Evolutionary conservation across 2,888 invertebrate genomes (phyloP), one percentile per base, ranked within the genome.

Genomic region (Gymnoscelis rufifasciata): DNA sequence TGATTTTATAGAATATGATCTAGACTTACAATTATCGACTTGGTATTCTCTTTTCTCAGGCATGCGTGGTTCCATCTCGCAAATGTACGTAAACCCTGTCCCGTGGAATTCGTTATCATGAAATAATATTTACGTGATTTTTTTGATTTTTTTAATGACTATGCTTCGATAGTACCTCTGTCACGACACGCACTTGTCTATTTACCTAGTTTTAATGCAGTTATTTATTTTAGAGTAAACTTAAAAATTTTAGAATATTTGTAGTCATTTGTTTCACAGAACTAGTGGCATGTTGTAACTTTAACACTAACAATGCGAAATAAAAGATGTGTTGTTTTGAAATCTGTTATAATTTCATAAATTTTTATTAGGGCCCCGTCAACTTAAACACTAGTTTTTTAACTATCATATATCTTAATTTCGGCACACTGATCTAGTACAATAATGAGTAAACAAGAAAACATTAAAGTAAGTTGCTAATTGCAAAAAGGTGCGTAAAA

Each of bases 41-140:
- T n/a, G n/a, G 31, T 14, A 1, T 27, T 10, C 35, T 23, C 24
- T 19, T 31, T 40, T 11, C n/a, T 23, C 15, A 92, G 92, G 91
- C 73, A 90, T 92, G 84, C 91, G 91, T 40, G 91, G 91, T 23
- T 91, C 92, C 0, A 87, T 90, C 24, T 92, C 92, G 8, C 83
- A 90, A 50, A 90, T 91, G 67, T 92, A 90, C 59, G 81, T 92
- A 47, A 92, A 92, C 68, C 92, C 92, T 1, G 83, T 88, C 23
- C 92, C 92, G 0, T 92, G 92, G 92, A 89, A 90, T 59, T 77
- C 78, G 26, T 66, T 80, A 1, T 70, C 78, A n/a, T 83, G 77
- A 66, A 54, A 47, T 46, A 10, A 15, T 19, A 19, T 15, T 33
- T 10, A 6, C 8, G 35, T 10, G 15, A 3, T 14, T 31, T 27